Base-by-base conservation (phyloP, 2,113 vertebrate species). In the Myrmecophaga tridactyla region DNA sequence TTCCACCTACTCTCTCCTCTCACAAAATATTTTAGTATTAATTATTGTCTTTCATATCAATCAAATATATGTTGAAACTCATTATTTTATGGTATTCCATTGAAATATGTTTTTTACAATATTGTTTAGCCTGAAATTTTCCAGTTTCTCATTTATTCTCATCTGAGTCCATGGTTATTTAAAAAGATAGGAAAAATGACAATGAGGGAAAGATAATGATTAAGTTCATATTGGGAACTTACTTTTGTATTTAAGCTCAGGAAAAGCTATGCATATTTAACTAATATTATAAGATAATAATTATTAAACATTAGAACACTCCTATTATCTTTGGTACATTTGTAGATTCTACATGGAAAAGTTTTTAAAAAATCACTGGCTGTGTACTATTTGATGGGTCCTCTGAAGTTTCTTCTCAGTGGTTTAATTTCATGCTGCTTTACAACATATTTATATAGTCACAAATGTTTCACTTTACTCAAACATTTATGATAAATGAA, bases 121-220 rank as follows among this genome's bases (percentile, higher is more conserved):
- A 94, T 97, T 36, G 94, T 75, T 86, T 39, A 95, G 56, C 91
- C 43, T 73, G 65, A 94, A 73, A 67, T 70, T 90, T 89, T 90
- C 69, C 34, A 51, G 76, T 94, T 95, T 85, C 43, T 91, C 36
- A n/a, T n/a, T n/a, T n/a, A 69, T 91, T 89, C 51, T 92, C 48
- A 94, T 90, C 11, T 10, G 14, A 51, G 46, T 69, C 15, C 21
- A 23, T 67, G 41, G 67, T 43, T 62, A 89, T 77, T 93, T 81
- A 82, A 94, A 89, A 90, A 60, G 92, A 53, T 18, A 75, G 4
- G 7, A 41, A 31, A 78, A 96, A 82, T 63, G 27, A 13, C 46
- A 93, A 7, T 81, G 31, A 87, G 88, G 69, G 31, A 86, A 94
- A 96, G 81, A 93, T 58, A 89, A 88, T 80, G 60, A 39, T 36